phyloP scores from a whole-genome alignment of 2,113 vertebrate species.

The Caretta caretta region DNA sequence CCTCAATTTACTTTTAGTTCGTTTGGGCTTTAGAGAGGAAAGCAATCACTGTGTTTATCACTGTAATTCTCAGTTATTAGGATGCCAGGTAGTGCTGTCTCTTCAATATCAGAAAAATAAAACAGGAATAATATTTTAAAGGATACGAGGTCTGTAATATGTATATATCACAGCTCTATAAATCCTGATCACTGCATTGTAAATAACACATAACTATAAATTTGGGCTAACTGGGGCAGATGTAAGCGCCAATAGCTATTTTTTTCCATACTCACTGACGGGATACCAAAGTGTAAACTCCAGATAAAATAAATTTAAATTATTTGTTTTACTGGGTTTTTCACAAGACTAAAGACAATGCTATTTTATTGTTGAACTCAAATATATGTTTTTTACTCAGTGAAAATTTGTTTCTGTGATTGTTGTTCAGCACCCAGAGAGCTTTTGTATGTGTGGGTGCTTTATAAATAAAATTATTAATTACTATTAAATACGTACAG shows the following conservation, averaged over 20 bases:
- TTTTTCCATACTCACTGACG: not conserved
- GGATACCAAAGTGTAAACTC: not conserved
- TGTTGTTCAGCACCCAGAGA: not conserved
- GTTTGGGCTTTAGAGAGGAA: slow-evolving; percentile 1
- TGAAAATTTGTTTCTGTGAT: not conserved
- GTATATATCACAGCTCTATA: not conserved
- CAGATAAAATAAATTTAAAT: not conserved
- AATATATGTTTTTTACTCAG: not conserved
- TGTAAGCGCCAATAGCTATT: not conserved
- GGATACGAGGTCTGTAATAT: not conserved
- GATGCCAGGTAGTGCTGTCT: not conserved
- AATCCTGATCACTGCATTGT: not conserved
- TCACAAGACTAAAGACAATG: not conserved
- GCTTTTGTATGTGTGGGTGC: not conserved
- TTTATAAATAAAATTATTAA: not conserved
- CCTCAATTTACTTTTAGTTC: not conserved
- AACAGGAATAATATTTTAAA: not conserved
- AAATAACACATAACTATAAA: not conserved
- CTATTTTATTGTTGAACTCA: not conserved
- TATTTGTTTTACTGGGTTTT: not conserved
- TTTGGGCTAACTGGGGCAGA: not conserved
- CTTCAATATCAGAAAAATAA: slow-evolving; percentile 21
- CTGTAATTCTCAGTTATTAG: not conserved
- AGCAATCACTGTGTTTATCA: not conserved
- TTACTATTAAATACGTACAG: not conserved